Evolutionary conservation across 30 jellyfish, hydroid and myxozoan species (phyloP), one percentile per base, ranked within the genome.

Genomic region (Cassiopea xamachana): DNA sequence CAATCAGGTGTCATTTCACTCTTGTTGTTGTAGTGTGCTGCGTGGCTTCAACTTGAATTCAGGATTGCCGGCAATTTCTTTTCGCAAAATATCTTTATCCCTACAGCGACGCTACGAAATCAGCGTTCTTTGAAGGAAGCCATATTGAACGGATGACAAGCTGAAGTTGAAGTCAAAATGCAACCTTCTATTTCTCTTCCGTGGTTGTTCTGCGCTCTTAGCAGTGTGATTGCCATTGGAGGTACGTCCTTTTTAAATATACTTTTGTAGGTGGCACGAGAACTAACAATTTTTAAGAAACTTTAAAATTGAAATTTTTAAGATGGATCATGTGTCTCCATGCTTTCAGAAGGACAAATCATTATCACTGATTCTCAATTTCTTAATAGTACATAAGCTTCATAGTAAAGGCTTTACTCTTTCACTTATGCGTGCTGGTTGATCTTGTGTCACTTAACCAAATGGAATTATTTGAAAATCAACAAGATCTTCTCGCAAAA

Each of bases 1-100:
- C 87, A 78, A 74, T 60, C 87, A 78, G 87, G 87, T 78, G 87
- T 48, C 87, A 78, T 58, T 50, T 17, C 55, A 43, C 7, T 39
- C 80, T 5, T 71, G 80, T 18, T 71, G 80, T 71, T 43, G 27
- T 71, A 71, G 55, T 27, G 58, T 71, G 4, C 80, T 71, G 55
- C 50, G 39, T 71, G 80, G 51, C 16, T 71, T 71, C 80, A 18
- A 15, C 80, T 12, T 19, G 55, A 71, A 71, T 71, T 71, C 39
- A 55, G 27, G 58, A 2, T 2, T 1, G 80, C 15, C 27, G 58
- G 27, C n/a, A 71, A 18, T 43, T 55, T 55, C 7, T 64, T 27
- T 71, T 71, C n/a, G 15, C 55, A 18, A 19, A 43, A 19, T 10
- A 3, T 71, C 3, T 5, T 1, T 14, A 12, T 12, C 51, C 55